Base-by-base conservation (phyloP, 1,140 invertebrate species). In the Drosophila ogumai region DNA sequence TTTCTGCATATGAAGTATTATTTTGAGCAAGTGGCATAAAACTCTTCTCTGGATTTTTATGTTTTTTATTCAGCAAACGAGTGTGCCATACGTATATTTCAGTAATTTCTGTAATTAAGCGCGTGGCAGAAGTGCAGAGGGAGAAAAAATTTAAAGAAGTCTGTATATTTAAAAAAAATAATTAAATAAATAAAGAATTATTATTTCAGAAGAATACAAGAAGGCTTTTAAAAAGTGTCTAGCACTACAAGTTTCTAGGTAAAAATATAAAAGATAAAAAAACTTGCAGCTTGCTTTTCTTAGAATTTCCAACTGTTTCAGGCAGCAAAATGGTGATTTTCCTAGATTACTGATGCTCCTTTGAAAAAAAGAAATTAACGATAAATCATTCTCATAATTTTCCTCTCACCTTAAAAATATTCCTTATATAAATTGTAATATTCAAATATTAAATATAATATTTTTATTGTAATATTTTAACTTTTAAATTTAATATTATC, bases 1-100 rank as follows among this genome's bases (percentile, higher is more conserved):
- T 50, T 58, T 69, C 61, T 58, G 60, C 60, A 68, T 72, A 63
- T 76, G 59, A 49, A 64, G 64, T 64, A 76, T 73, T 68, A 74
- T 79, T 80, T 80, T 64, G 47, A 54, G 57, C 67, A 73, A 73
- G 67, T 73, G 67, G 44, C 57, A 50, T 41, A 50, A 56, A 74
- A 43, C 54, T 75, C 17, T 12, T 5, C 50, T 28, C 50, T 17
- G 28, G 32, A 32, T 61, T 63, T 69, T 65, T 65, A 41, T 52
- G 31, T 32, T 15, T 66, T 71, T 56, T 32, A 63, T 66, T 63
- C 15, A 9, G 2, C 7, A 19, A 19, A 25, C 34, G 52, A 55
- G 52, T 55, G 34, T 55, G 5, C 22, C 32, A 9, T n/a, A 32
- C 34, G 41, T 34, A 50, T 44, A 36, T 41, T 67, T 67, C 13